Evolutionary conservation across 2,797 vertebrate genomes (phyloP).

Genomic region (Xenops minutus): DNA sequence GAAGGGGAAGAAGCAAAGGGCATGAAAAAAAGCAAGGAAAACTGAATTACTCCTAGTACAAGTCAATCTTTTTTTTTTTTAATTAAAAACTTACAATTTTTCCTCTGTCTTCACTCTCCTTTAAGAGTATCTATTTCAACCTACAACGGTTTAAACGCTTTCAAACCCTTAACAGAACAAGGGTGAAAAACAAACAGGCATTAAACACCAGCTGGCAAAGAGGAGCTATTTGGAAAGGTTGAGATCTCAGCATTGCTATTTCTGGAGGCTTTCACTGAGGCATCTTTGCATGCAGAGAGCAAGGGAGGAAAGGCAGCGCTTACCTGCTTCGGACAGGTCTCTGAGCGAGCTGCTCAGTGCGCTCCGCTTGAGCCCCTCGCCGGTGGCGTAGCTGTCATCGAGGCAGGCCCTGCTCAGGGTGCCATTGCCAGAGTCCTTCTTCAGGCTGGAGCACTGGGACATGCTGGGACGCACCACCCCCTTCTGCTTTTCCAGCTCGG

Average conservation of each 20-base stretch:
- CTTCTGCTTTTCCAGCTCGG: slow-evolving; percentile 96
- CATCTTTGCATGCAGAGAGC: neutral
- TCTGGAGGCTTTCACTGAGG: neutral
- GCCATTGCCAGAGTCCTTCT: slow-evolving; percentile 91
- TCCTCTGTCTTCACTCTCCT: slow-evolving; percentile 46
- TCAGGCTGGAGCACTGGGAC: slow-evolving; percentile 88
- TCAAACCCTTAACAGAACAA: slow-evolving; percentile 12
- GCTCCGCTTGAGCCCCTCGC: slow-evolving; percentile 92
- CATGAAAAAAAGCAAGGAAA: neutral
- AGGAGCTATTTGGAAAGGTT: neutral
- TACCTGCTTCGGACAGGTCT: slow-evolving; percentile 96
- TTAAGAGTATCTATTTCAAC: slow-evolving; percentile 37
- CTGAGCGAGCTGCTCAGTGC: slow-evolving; percentile 95
- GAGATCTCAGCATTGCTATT: neutral
- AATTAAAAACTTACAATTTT: slow-evolving; percentile 12
- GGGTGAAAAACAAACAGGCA: slow-evolving; percentile 2
- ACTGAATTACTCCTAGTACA: neutral
- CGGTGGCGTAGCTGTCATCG: slow-evolving; percentile 90
- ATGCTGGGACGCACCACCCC: slow-evolving; percentile 90
- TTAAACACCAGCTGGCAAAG: neutral
- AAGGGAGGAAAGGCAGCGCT: slow-evolving; percentile 5
- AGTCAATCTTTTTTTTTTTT: neutral
- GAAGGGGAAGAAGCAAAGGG: neutral
- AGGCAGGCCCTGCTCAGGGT: slow-evolving; percentile 87
- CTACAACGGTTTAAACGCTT: slow-evolving; percentile 43